Conservation (phyloP, 2,113 vertebrate genomes). For the Machaerirhynchus nigripectus region DNA sequence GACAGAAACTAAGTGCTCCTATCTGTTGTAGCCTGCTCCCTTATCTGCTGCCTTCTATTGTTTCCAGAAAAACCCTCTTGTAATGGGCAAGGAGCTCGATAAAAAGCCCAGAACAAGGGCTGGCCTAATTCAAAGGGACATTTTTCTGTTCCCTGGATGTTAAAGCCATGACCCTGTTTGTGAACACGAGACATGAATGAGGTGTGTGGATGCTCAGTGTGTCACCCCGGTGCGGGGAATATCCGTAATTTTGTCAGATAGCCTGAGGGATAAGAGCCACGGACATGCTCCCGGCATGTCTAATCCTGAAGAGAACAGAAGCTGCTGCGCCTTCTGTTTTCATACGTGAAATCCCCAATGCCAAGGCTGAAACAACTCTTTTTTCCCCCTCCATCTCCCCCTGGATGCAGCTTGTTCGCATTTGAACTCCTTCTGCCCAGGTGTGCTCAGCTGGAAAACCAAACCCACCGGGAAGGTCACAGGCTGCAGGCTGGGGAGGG, state of each 20-base stretch:
- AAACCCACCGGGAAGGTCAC: not conserved
- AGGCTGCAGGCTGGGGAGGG: no score
- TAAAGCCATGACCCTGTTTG: not conserved
- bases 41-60: not conserved
- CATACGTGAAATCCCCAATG: not conserved
- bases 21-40: not conserved
- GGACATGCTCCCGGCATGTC: not conserved
- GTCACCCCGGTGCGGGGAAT: not conserved
- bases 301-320: not conserved
- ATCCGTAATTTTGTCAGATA: not conserved
- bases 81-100: not conserved
- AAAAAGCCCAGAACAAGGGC: not conserved
- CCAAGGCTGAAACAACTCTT: not conserved
- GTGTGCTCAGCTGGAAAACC: not conserved
- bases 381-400: not conserved
- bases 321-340: not conserved
- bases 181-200: not conserved
- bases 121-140: not conserved
- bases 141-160: not conserved
- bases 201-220: not conserved
- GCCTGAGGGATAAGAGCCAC: not conserved
- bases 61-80: not conserved
- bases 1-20: not conserved
- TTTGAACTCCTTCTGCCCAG: not conserved
- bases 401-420: not conserved